Evolutionary conservation across 2,888 invertebrate genomes (phyloP), one percentile per base, ranked within the genome.

Genomic region (Cryptocheilus praepositus): DNA sequence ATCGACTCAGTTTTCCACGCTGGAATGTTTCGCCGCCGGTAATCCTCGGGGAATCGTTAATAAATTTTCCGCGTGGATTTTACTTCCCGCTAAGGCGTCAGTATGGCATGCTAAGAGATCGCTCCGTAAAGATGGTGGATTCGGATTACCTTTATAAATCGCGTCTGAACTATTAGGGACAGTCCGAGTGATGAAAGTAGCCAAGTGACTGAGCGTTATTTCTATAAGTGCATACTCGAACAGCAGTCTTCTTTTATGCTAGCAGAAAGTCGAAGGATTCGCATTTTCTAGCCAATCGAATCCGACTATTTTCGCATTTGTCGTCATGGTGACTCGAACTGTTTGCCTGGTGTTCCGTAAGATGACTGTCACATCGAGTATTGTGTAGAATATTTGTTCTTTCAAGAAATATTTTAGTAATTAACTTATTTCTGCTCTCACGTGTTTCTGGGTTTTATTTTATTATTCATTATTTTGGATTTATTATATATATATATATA

Each of bases 91-190:
- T 64, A 64, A 52, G 52, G 56, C 36, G 1, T 36, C 5, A 25
- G 25, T 3, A 4, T 36, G 11, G 36, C 36, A 45, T 69, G 63
- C 66, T 71, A 72, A 63, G 58, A 8, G 13, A 16, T 7, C 25
- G 25, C 5, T 68, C 61, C 75, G 64, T 56, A 58, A 65, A 65
- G 57, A 72, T 59, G 61, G 53, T 53, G 69, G 4, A 59, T 67
- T 56, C 46, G 22, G 65, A 73, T 71, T 57, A 60, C 36, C 36
- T 71, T 77, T 63, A 67, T 70, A 74, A 74, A 79, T 76, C 70
- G 71, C 64, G 55, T 25, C 64, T 55, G 61, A 63, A 71, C 65
- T 71, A 77, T 79, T 77, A 79, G 64, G 46, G 16, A 58, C 55
- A 7, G 44, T 46, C 22, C 61, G 22, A 36, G 49, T 54, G 55